Percentiles rank a stretch among this genome's conserved stretches.
These are phyloP conservation scores for Caerostris darwini DNA, from an alignment of 1,140 invertebrate species.

Conservation along the genomic window DNA sequence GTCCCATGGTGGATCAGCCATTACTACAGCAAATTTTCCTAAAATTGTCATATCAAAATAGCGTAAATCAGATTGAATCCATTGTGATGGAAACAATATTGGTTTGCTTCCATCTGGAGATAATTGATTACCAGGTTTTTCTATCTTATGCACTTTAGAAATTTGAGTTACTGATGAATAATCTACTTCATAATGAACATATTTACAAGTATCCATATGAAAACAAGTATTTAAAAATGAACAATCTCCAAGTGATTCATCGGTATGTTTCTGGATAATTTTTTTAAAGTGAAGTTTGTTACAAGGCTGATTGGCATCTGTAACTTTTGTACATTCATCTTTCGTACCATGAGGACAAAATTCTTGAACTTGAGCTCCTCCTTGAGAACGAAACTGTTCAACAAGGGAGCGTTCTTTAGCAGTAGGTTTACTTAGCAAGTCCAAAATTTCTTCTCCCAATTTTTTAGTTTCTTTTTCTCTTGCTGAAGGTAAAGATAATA, in stretches of 20 bases:
- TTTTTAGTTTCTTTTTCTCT: conserved; percentile 97
- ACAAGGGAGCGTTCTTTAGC: conserved; percentile 96
- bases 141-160: conserved; percentile 52
- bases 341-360: conserved; percentile 97
- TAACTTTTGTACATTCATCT: conserved; percentile 90
- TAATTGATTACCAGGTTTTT: conserved; percentile 62
- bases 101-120: conserved; percentile 68
- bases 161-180: conserved; percentile 74
- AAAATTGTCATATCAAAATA: conserved; percentile 97
- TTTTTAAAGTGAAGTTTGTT: conserved; percentile 98
- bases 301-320: conserved; percentile 86
- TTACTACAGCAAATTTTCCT: conserved; percentile 95
- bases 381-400: conserved; percentile 96
- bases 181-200: conserved; percentile 97
- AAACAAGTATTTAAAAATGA: conserved; percentile 99
- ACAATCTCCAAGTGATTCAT: conserved; percentile 97
- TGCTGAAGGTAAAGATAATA: conserved; percentile 95
- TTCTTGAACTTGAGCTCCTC: conserved; percentile 91
- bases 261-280: conserved; percentile 98
- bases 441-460: conserved; percentile 96
- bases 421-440: conserved; percentile 95
- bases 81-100: conserved; percentile 84
- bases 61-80: conserved; percentile 98
- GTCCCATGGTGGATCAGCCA: conserved; percentile 98
- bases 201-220: conserved; percentile 99